A percentile compares a stretch with the other conserved stretches of the same genome.
phyloP scores from a whole-genome alignment of 2,797 vertebrate genomes.

The Pelochelys cantorii region DNA sequence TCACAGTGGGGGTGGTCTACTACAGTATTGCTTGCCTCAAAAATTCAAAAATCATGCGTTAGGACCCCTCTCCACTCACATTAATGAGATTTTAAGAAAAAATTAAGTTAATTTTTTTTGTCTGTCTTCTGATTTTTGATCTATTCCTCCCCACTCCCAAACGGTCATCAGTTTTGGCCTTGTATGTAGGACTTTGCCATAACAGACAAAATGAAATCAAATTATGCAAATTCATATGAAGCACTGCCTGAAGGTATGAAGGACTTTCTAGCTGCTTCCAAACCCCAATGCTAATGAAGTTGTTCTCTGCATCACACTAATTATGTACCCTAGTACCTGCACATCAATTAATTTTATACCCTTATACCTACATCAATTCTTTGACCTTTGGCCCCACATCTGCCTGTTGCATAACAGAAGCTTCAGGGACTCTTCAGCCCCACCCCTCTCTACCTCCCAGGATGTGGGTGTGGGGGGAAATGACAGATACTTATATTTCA shows the following conservation, averaged over 20 bases:
- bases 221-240: background rate
- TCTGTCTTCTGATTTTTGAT: background rate
- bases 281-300: background rate
- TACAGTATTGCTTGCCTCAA: background rate
- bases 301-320: background rate
- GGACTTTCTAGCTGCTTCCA: background rate
- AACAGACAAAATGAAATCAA: background rate
- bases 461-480: no score
- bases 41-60: background rate
- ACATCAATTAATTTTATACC: background rate
- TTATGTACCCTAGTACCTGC: no score
- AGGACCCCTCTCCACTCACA: background rate
- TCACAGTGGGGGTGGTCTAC: background rate
- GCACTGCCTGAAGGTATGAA: background rate
- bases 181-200: background rate
- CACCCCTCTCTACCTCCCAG: background rate
- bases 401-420: background rate
- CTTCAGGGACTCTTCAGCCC: background rate
- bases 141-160: background rate
- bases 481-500: background rate
- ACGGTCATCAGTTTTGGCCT: background rate
- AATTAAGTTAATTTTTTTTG: background rate
- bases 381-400: background rate
- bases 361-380: background rate
- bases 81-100: background rate